Evolutionary conservation across 2,113 vertebrate species (phyloP).

Genomic region (Chrysemys picta): DNA sequence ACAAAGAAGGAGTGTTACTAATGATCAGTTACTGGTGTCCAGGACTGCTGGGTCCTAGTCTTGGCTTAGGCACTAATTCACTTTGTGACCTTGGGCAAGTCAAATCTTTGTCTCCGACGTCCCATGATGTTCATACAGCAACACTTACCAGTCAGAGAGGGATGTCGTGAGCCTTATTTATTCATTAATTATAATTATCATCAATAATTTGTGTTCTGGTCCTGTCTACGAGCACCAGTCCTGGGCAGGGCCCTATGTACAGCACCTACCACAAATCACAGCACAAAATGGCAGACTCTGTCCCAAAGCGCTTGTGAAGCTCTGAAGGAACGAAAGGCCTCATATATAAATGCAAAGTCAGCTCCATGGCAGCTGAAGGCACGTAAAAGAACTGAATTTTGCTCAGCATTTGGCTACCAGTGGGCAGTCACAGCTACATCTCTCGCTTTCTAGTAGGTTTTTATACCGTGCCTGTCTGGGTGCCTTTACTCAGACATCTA

Average conservation of each 20-base stretch:
- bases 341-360: background rate
- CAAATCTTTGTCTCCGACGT: background rate
- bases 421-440: background rate
- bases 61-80: background rate
- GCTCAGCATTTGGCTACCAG: background rate
- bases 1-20: constrained; percentile 18
- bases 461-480: accelerated
- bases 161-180: background rate
- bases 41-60: background rate
- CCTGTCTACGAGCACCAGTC: background rate
- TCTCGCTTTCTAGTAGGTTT: background rate
- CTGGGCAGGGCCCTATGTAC: background rate
- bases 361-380: background rate
- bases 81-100: background rate
- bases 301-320: background rate
- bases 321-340: background rate
- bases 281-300: background rate
- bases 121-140: background rate
- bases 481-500: background rate
- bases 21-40: background rate
- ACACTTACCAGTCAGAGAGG: background rate
- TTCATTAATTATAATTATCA: background rate
- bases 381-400: background rate
- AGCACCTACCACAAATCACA: background rate
- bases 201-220: background rate